Percentiles rank a stretch among this genome's conserved stretches.
phyloP scores from a whole-genome alignment of 2,797 vertebrate genomes.

The Karalla daura region DNA sequence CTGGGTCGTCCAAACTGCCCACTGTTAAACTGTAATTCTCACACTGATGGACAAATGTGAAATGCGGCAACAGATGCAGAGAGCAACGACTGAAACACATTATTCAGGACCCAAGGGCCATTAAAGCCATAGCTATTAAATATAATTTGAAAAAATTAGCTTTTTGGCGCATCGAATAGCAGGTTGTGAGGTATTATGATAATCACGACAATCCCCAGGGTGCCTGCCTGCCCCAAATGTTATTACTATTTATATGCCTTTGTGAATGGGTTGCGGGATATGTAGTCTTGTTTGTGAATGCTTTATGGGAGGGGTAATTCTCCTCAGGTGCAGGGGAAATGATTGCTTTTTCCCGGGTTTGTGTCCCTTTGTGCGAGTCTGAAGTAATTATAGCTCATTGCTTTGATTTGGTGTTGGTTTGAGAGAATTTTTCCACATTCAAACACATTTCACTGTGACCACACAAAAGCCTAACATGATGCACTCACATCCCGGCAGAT shows the following conservation, averaged over 20 bases:
- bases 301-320: constrained; percentile 54
- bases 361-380: constrained; percentile 42
- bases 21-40: constrained; percentile 58
- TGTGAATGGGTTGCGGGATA: constrained; percentile 46
- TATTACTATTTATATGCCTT: constrained; percentile 65
- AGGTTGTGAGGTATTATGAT: constrained; percentile 76
- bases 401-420: constrained; percentile 38
- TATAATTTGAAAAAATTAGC: constrained; percentile 76
- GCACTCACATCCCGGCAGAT: background rate
- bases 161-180: constrained; percentile 69
- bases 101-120: constrained; percentile 70
- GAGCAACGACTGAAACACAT: constrained; percentile 62
- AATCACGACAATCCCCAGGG: constrained; percentile 70
- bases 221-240: constrained; percentile 51
- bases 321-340: constrained; percentile 56
- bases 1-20: constrained; percentile 58
- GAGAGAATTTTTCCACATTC: constrained; percentile 22
- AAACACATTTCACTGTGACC: constrained; percentile 18
- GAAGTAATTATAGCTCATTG: constrained; percentile 55
- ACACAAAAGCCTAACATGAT: background rate
- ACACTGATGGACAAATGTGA: constrained; percentile 71
- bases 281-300: constrained; percentile 56
- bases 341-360: constrained; percentile 42
- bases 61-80: constrained; percentile 78
- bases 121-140: constrained; percentile 74